Percentiles rank a stretch among this genome's conserved stretches.
These are phyloP conservation scores for Calephelis nemesis DNA, from an alignment of 1,140 invertebrate species.

Conservation along the genomic window DNA sequence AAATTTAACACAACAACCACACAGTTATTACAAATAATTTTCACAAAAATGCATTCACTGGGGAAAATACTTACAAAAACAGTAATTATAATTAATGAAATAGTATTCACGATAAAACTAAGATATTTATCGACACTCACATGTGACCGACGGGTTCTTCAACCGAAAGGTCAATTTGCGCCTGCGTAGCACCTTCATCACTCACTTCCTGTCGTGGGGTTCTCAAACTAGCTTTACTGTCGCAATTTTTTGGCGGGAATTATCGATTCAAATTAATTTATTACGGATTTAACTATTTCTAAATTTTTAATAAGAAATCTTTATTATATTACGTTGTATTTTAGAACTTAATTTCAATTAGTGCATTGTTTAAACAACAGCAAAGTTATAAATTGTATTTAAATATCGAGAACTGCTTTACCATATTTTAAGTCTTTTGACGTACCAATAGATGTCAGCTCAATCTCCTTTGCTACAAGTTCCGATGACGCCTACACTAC, in stretches of 20 bases:
- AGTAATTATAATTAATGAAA: conserved; percentile 64
- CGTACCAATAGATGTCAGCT: conserved; percentile 36
- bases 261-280: conserved; percentile 25
- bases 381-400: background rate
- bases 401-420: conserved; percentile 37
- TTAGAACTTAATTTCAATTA: background rate
- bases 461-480: conserved; percentile 24
- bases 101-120: conserved; percentile 70
- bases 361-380: background rate
- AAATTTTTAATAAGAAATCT: background rate
- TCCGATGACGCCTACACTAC: conserved; percentile 24
- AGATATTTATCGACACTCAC: conserved; percentile 80
- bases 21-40: conserved; percentile 47
- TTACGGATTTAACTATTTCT: background rate
- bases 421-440: conserved; percentile 19
- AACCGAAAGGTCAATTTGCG: conserved; percentile 80
- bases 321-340: background rate
- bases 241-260: conserved; percentile 55
- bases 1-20: conserved; percentile 67
- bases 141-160: conserved; percentile 80
- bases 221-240: conserved; percentile 65
- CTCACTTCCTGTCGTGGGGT: conserved; percentile 78
- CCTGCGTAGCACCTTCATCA: conserved; percentile 79
- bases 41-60: conserved; percentile 68
- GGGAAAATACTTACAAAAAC: conserved; percentile 76